These are phyloP conservation scores for Parnassius orleans DNA, from an alignment of 2,888 invertebrate species.

Conservation along the genomic window DNA sequence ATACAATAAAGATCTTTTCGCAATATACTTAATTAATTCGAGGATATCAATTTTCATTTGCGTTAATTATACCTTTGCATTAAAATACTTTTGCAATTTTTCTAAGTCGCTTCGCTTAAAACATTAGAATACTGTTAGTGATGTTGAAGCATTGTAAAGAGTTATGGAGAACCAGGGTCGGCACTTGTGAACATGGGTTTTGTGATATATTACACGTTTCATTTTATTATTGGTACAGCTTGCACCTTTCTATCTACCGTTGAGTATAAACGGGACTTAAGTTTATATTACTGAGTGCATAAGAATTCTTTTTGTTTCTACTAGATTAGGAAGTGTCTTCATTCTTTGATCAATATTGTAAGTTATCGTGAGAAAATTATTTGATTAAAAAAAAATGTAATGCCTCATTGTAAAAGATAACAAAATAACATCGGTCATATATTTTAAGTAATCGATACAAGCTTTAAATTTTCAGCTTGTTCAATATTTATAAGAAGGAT, in stretches of 20 bases:
- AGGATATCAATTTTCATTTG: no score
- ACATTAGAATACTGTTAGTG: slow-evolving; percentile 5
- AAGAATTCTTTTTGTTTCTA: slow-evolving; percentile 1
- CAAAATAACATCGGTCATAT: slow-evolving; percentile 28
- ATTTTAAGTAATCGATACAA: slow-evolving; percentile 34
- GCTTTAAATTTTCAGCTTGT: slow-evolving; percentile 30
- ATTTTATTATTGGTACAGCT: slow-evolving; percentile 40
- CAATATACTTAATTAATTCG: no score
- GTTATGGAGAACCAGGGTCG: slow-evolving; percentile 38
- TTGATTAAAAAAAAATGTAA: slow-evolving; percentile 26
- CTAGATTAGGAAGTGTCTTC: neutral
- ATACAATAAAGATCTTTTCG: no score
- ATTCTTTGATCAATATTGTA: slow-evolving; percentile 7
- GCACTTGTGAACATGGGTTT: slow-evolving; percentile 35
- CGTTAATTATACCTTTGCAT: no score
- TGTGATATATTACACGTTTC: slow-evolving; percentile 41
- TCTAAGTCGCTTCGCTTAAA: slow-evolving; percentile 16
- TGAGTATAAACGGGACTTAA: neutral
- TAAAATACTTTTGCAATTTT: no score
- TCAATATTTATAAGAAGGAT: slow-evolving; percentile 29
- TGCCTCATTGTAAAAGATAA: slow-evolving; percentile 31
- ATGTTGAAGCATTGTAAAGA: slow-evolving; percentile 39
- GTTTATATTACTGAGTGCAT: neutral
- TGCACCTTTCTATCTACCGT: slow-evolving; percentile 30
- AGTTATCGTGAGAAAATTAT: slow-evolving; percentile 26